phyloP scores from a whole-genome alignment of 2,797 vertebrate genomes.

The Moxostoma hubbsi region DNA sequence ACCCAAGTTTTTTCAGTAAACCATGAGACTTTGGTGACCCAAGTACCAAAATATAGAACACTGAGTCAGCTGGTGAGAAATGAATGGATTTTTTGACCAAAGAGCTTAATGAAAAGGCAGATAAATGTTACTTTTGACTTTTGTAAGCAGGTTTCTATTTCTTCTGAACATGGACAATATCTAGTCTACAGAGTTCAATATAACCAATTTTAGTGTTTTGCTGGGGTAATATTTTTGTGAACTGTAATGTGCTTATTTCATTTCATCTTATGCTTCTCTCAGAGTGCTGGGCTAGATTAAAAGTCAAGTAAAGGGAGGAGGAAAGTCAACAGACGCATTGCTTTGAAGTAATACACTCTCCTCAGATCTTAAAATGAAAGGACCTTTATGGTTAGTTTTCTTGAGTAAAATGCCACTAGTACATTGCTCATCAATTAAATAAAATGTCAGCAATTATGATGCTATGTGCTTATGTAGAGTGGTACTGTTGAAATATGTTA shows the following conservation, averaged over 20 bases:
- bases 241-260: too few species aligned
- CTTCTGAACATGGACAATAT: too few species aligned
- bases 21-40: too few species aligned
- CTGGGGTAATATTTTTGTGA: not conserved
- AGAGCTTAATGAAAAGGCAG: too few species aligned
- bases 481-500: not conserved
- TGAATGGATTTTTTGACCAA: too few species aligned
- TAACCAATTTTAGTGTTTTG: not conserved
- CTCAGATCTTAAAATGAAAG: too few species aligned
- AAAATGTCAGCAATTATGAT: constrained; percentile 4
- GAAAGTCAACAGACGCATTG: not conserved
- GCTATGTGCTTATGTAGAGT: not conserved
- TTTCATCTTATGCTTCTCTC: not conserved
- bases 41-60: too few species aligned
- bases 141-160: too few species aligned
- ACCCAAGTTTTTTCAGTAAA: too few species aligned
- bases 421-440: not conserved
- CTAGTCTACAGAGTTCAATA: too few species aligned
- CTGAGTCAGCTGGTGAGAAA: too few species aligned
- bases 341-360: not conserved
- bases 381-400: not conserved
- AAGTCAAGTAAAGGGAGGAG: not conserved
- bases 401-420: not conserved
- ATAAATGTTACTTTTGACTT: too few species aligned
- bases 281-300: not conserved